Percentiles rank a stretch among this genome's conserved stretches.
Evolutionary conservation across 2,797 vertebrate species (phyloP).

Genomic region (Halcyon chelicuti): DNA sequence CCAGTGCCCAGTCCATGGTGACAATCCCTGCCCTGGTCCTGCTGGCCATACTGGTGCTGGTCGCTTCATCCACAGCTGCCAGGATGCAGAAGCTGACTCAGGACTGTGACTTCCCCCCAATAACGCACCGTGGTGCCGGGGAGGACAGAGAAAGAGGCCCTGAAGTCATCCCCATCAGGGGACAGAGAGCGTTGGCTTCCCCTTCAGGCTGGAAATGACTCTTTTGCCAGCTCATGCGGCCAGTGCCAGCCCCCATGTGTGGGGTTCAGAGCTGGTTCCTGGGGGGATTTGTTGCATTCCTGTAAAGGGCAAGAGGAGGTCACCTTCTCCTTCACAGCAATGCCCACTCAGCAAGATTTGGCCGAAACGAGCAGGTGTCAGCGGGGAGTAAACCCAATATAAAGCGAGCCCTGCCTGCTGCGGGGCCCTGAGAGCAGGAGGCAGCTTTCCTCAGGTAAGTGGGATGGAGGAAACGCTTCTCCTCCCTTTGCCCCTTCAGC

Average conservation of each 20-base stretch:
- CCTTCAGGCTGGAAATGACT: not conserved
- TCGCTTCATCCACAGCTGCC: rapidly evolving
- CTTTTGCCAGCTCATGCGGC: not conserved
- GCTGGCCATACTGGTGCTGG: too few relatives aligned
- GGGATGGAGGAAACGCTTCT: not conserved
- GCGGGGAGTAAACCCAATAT: not conserved
- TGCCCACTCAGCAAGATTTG: not conserved
- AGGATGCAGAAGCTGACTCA: not conserved
- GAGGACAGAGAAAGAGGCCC: not conserved
- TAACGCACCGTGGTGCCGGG: rapidly evolving
- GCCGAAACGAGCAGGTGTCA: rapidly evolving
- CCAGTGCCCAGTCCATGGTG: too few relatives aligned
- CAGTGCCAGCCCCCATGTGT: rapidly evolving
- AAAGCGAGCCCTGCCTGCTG: not conserved
- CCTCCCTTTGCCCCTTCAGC: not conserved
- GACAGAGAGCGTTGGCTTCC: not conserved
- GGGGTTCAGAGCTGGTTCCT: rapidly evolving
- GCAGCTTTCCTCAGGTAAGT: not conserved
- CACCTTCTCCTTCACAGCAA: not conserved
- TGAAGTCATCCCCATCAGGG: rapidly evolving
- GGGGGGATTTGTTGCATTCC: not conserved
- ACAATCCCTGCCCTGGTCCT: too few relatives aligned
- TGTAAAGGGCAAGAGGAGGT: not conserved
- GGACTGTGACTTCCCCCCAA: rapidly evolving
- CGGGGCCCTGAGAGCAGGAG: not conserved